phyloP scores from a whole-genome alignment of 2,113 vertebrate species.

The Pseudopipra pipra region DNA sequence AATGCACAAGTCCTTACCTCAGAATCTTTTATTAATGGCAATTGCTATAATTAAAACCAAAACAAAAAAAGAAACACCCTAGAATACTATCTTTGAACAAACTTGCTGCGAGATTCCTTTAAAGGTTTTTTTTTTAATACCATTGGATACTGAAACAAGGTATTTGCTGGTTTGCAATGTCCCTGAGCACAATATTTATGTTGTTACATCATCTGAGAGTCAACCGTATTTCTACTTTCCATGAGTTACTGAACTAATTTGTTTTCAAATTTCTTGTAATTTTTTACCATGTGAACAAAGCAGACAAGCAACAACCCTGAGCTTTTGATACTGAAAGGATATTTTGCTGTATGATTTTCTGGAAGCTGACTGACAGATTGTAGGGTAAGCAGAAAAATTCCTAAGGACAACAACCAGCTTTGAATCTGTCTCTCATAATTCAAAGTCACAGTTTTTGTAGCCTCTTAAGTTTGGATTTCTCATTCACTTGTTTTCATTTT shows the following conservation, averaged over 20 bases:
- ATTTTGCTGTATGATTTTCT: background rate
- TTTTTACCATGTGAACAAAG: slow-evolving; percentile 8
- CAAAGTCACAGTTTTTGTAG: background rate
- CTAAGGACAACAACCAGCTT: background rate
- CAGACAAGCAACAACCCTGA: background rate
- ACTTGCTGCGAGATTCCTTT: background rate
- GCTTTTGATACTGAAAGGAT: background rate
- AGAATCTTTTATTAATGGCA: slow-evolving; percentile 74
- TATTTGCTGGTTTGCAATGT: slow-evolving; percentile 13
- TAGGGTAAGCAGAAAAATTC: background rate
- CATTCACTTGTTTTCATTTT: background rate
- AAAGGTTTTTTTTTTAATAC: background rate
- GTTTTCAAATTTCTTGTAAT: slow-evolving; percentile 15
- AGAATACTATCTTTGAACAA: slow-evolving; percentile 52
- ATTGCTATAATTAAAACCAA: slow-evolving; percentile 74
- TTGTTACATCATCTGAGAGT: slow-evolving; percentile 60
- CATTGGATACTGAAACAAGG: background rate
- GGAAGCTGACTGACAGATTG: background rate
- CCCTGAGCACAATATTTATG: slow-evolving; percentile 29
- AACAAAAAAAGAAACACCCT: slow-evolving; percentile 54
- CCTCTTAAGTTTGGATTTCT: background rate
- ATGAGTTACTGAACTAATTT: slow-evolving; percentile 15
- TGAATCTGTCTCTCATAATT: background rate
- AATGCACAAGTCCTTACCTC: slow-evolving; percentile 77
- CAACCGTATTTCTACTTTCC: slow-evolving; percentile 32